Evolutionary conservation across 1,140 invertebrate species (phyloP), one percentile per base, ranked within the genome.

Genomic region (Capitella teleta): DNA sequence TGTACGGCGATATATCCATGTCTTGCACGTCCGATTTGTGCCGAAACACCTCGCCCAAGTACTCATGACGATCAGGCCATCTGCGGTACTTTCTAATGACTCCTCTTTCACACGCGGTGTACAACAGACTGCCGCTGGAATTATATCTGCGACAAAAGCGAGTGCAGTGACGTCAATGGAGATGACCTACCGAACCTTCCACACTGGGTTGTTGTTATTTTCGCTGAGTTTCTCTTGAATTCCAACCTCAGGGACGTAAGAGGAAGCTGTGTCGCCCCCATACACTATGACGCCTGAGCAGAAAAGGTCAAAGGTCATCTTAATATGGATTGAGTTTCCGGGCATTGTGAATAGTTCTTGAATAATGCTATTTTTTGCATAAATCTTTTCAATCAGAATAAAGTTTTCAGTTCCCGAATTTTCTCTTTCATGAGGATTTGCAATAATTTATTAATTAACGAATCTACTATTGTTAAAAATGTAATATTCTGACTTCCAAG

Each of bases 1-100:
- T 75, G 55, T 74, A 77, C 5, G 74, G 68, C 12, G 76, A 77
- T 47, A 78, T 73, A 60, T 78, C 76, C 36, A 78, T 64, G 48
- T 78, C 76, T 54, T 75, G 73, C 52, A 77, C 73, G 56, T 76
- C 75, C 19, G 63, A 63, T 61, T 74, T 74, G 56, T 78, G 76
- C 2, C 58, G 52, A 57, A 69, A 76, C 28, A 77, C 68, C 51
- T 76, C 72, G 18, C 75, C 75, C 3, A 77, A 54, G 57, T 72
- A 75, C 54, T 72, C 63, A 54, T 76, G 74, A 53, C 71, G 64
- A 53, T 74, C 66, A n/a, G 74, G 73, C 62, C 75, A 74, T 14
- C 74, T 60, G 46, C 74, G 60, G 48, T 76, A 75, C 48, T 73
- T 60, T 47, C 74, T 58, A 12, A 77, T 56, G 52, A 72, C 59